These are phyloP conservation scores for Bradypodion ventrale DNA, from an alignment of 2,797 vertebrate species.

Conservation along the genomic window DNA sequence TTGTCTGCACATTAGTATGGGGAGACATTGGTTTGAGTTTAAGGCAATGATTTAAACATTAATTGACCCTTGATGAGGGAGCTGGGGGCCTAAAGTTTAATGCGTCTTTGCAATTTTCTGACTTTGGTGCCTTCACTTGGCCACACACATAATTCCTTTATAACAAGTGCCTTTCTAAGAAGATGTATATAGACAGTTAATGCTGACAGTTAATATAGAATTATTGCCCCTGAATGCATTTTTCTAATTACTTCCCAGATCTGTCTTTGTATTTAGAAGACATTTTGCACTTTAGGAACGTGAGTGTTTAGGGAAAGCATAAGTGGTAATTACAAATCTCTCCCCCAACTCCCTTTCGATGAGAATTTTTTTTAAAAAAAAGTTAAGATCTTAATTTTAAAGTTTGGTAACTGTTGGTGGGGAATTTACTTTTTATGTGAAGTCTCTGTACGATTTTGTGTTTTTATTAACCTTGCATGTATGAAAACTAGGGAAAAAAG, in stretches of 20 bases:
- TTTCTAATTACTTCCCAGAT: constrained; percentile 84
- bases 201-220: constrained; percentile 82
- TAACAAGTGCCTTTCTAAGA: constrained; percentile 81
- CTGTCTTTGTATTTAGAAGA: constrained; percentile 82
- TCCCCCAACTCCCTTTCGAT: constrained; percentile 52
- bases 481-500: constrained; percentile 62
- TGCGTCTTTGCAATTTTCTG: constrained; percentile 63
- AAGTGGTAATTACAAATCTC: constrained; percentile 75
- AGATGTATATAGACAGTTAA: constrained; percentile 78
- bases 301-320: constrained; percentile 80
- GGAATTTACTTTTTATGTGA: constrained; percentile 70
- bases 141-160: constrained; percentile 76
- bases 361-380: constrained; percentile 77
- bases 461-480: constrained; percentile 72
- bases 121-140: constrained; percentile 69
- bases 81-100: constrained; percentile 66
- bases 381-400: constrained; percentile 68
- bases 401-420: constrained; percentile 71
- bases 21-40: constrained; percentile 64
- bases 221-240: constrained; percentile 83
- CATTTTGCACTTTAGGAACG: constrained; percentile 81
- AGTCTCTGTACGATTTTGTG: constrained; percentile 67
- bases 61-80: constrained; percentile 79
- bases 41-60: constrained; percentile 76
- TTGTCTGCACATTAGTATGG: constrained; percentile 60